Evolutionary conservation across 2,113 vertebrate genomes (phyloP), one percentile per base, ranked within the genome.

Genomic region (Nasalis larvatus): DNA sequence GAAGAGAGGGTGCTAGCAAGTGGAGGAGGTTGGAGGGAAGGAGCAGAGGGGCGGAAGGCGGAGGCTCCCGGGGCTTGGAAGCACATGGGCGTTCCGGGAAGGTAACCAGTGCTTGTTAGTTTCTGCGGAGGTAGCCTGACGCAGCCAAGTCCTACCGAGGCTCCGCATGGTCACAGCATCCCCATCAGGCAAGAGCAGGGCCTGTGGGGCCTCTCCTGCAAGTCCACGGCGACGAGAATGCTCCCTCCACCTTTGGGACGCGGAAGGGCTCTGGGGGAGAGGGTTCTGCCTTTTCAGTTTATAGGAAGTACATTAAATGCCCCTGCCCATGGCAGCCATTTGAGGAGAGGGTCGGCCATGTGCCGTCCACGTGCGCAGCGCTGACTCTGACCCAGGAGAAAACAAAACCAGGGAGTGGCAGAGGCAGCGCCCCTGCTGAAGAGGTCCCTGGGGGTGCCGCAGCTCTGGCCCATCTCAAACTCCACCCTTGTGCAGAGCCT

Each of bases 241-340:
- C 35, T 40, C 23, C 58, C 25, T 35, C 37, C 8, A 52, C 27
- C 3, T 7, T 45, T 4, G 40, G 32, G 32, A 68, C 14, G 16
- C 16, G 30, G 18, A 9, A 6, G 23, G 1, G 17, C 9, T n/a
- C 2, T 1, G 13, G 13, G 18, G 0, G 1, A 21, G 6, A 4
- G 21, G 0, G 27, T 16, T 54, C 25, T 32, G 21, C 25, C 60
- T 52, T 45, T 66, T 54, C 66, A n/a, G 18, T 21, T 30, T 49
- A 16, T 27, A 25, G 47, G 25, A 54, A 58, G 52, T 2, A 6
- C 25, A 27, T 11, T 49, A 25, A 27, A 3, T 11, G 35, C 10
- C 71, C 32, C 10, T 49, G 4, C 0, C 56, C 25, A 0, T 4
- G 10, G 32, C 4, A 3, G 35, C 42, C 37, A 4, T 30, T 10